Evolutionary conservation across 2,888 invertebrate species (phyloP).

Genomic region (Caprella mutica): DNA sequence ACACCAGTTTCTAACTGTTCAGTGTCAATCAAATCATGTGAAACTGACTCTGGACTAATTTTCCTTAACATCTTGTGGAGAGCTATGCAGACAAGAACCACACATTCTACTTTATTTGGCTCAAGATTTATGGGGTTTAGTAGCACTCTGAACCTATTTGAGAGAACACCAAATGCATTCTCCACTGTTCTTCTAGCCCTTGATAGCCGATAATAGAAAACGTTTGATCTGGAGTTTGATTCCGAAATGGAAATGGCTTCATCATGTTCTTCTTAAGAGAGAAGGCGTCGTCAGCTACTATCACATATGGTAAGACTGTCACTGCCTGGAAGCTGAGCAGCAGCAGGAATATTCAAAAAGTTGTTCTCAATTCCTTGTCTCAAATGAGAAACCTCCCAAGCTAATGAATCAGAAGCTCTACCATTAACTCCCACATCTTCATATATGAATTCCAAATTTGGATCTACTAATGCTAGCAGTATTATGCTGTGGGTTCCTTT

Average conservation of each 20-base stretch:
- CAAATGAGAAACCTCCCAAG: constrained; percentile 12
- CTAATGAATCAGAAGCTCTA: constrained; percentile 12
- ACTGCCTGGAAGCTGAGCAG: neutral
- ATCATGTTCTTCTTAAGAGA: constrained; percentile 14
- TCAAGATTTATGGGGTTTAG: constrained; percentile 14
- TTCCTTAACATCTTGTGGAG: constrained; percentile 17
- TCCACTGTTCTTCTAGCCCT: constrained; percentile 14
- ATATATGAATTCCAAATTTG: constrained; percentile 8
- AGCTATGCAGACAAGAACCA: constrained; percentile 15
- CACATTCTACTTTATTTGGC: constrained; percentile 9
- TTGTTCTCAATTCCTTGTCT: neutral
- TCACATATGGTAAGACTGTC: constrained; percentile 3
- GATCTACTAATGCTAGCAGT: neutral
- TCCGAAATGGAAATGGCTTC: constrained; percentile 11
- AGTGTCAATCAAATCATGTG: neutral
- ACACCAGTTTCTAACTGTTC: neutral
- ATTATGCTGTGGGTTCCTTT: constrained; percentile 5
- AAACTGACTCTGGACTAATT: neutral
- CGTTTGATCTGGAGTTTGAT: constrained; percentile 3
- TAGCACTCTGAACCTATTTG: constrained; percentile 13
- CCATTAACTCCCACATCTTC: constrained; percentile 13
- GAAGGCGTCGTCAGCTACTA: constrained; percentile 16
- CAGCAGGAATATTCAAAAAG: constrained; percentile 13
- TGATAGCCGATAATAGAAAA: constrained; percentile 8
- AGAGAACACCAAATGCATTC: constrained; percentile 16